These are phyloP conservation scores for Petrocephalus zakoni DNA, from an alignment of 2,113 vertebrate species.

Conservation along the genomic window DNA sequence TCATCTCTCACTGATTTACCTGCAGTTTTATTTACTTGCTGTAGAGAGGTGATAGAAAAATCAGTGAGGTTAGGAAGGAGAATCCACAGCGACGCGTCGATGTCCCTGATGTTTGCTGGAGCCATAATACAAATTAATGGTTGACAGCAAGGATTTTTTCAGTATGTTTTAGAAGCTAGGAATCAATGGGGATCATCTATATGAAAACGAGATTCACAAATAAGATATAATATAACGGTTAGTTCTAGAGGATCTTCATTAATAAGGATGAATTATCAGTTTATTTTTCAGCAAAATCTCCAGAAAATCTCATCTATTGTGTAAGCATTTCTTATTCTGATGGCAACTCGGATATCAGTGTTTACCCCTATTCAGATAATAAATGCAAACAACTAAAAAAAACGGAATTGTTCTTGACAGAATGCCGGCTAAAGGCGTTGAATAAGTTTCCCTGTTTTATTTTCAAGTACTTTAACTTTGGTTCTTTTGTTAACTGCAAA, in stretches of 20 bases:
- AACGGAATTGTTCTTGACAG: not conserved
- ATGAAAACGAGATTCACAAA: too few species aligned
- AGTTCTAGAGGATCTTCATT: not conserved
- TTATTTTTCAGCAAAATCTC: not conserved
- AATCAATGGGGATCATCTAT: not conserved
- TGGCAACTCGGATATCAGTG: not conserved
- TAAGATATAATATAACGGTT: not conserved
- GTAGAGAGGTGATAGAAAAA: not conserved
- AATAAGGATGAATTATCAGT: not conserved
- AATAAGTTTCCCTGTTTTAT: not conserved
- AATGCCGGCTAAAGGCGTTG: not conserved
- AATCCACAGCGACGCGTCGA: not conserved
- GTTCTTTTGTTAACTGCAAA: not conserved
- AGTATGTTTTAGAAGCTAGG: not conserved
- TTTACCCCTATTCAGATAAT: not conserved
- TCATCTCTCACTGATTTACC: slow-evolving; percentile 17
- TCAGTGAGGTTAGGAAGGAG: not conserved
- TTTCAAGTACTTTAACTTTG: not conserved
- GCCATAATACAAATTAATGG: not conserved
- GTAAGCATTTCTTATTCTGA: not conserved
- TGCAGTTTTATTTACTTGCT: slow-evolving; percentile 1
- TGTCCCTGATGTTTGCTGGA: not conserved
- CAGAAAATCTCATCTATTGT: not conserved
- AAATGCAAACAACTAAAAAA: not conserved
- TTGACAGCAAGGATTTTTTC: not conserved